Conservation (phyloP, 1,140 invertebrate species). For the Lordiphosa collinella region DNA sequence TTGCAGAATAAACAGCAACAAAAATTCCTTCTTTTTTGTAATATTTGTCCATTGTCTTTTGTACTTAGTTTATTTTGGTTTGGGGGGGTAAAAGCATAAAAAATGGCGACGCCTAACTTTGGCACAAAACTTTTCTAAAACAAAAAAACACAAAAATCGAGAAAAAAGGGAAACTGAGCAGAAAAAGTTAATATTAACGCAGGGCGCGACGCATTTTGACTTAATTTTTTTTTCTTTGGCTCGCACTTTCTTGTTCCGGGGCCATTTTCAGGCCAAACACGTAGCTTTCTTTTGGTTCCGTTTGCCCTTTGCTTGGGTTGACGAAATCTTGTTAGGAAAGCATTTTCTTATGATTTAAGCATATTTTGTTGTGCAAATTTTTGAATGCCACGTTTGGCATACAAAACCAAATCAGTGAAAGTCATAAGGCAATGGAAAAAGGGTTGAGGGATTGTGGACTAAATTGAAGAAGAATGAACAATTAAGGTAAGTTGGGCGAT, state of each 20-base stretch:
- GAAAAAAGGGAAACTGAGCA: conserved; percentile 61
- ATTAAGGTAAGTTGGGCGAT: neutral
- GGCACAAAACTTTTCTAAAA: conserved; percentile 37
- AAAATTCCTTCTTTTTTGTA: conserved; percentile 38
- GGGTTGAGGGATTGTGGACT: neutral
- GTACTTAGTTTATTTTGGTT: conserved; percentile 21
- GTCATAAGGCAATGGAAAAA: conserved; percentile 17
- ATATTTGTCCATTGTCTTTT: conserved; percentile 39
- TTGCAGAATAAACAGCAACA: conserved; percentile 62
- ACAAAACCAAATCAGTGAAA: conserved; percentile 49
- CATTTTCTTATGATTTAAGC: conserved; percentile 36
- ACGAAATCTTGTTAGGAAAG: conserved; percentile 65
- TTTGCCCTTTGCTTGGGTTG: conserved; percentile 50
- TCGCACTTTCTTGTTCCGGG: conserved; percentile 19
- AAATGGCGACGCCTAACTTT: conserved; percentile 41
- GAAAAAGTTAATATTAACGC: conserved; percentile 74
- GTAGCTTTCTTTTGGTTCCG: conserved; percentile 40
- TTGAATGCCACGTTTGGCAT: conserved; percentile 50
- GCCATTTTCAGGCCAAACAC: conserved; percentile 72
- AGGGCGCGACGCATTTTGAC: conserved; percentile 65
- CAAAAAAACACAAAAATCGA: neutral
- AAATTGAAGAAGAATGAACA: neutral
- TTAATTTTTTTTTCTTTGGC: conserved; percentile 51
- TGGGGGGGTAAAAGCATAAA: conserved; percentile 21
- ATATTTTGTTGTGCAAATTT: conserved; percentile 67